phyloP scores from a whole-genome alignment of 2,797 vertebrate genomes.

The Paedocypris micromegethes region DNA sequence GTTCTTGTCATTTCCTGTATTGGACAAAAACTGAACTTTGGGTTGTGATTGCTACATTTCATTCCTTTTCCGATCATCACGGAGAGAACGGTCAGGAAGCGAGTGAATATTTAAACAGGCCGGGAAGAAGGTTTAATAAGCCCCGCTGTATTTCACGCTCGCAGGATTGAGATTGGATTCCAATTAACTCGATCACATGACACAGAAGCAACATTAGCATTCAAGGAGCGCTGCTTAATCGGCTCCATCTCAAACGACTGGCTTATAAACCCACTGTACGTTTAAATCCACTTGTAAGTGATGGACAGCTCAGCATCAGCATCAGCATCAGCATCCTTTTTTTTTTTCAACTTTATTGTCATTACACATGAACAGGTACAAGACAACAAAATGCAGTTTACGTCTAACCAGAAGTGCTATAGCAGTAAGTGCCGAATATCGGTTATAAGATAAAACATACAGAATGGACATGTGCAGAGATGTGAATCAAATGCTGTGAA shows the following conservation, averaged over 20 bases:
- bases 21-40: no score
- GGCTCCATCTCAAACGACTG: conserved; percentile 24
- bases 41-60: no score
- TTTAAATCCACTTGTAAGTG: conserved; percentile 28
- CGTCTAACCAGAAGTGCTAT: no score
- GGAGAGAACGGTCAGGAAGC: conserved; percentile 44
- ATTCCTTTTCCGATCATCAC: no score
- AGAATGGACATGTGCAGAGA: no score
- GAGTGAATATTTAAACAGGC: conserved; percentile 50
- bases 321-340: neutral
- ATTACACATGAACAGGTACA: no score
- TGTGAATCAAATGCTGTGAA: no score
- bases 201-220: conserved; percentile 32
- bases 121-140: conserved; percentile 40
- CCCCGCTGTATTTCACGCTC: conserved; percentile 45
- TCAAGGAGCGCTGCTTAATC: conserved; percentile 30
- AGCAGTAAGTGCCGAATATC: no score
- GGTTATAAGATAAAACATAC: no score
- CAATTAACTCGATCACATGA: conserved; percentile 34
- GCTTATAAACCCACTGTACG: conserved; percentile 25
- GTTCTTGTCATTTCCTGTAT: no score
- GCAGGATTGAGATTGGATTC: conserved; percentile 18
- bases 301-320: neutral
- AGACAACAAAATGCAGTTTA: no score
- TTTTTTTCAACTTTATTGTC: no score